Evolutionary conservation across 2,113 vertebrate genomes (phyloP).

Genomic region (Theropithecus gelada): DNA sequence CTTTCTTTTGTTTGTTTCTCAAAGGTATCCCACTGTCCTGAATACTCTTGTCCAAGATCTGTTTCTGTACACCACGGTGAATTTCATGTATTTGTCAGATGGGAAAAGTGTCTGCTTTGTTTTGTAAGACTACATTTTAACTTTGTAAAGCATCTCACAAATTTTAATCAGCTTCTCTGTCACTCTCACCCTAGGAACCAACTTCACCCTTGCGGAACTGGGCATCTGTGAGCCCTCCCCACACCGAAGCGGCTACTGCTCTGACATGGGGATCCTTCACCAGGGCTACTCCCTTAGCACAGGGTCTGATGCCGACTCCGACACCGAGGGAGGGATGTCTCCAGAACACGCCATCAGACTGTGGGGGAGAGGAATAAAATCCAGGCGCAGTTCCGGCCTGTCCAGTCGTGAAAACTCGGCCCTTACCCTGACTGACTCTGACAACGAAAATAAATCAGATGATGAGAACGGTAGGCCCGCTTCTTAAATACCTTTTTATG

Average conservation of each 20-base stretch:
- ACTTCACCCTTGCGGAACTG: conserved; percentile 95
- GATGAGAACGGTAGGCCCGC: conserved; percentile 92
- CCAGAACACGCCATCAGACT: conserved; percentile 94
- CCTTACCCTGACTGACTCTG: conserved; percentile 95
- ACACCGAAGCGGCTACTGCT: conserved; percentile 92
- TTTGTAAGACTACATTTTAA: not conserved
- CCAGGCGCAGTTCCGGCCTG: conserved; percentile 92
- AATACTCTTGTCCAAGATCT: not conserved
- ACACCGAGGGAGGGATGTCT: conserved; percentile 94
- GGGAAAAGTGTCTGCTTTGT: not conserved
- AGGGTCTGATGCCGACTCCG: conserved; percentile 93
- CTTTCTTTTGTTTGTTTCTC: not conserved
- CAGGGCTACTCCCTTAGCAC: conserved; percentile 94
- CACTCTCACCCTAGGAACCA: conserved; percentile 85
- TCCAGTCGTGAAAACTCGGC: conserved; percentile 95
- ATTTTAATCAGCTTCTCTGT: not conserved
- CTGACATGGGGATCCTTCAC: conserved; percentile 94
- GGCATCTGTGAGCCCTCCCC: conserved; percentile 94
- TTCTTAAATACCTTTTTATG: conserved; percentile 42
- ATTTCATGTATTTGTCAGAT: not conserved
- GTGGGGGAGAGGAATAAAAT: conserved; percentile 94
- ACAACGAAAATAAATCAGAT: conserved; percentile 96
- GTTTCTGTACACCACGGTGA: not conserved
- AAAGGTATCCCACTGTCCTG: not conserved
- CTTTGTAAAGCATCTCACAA: not conserved